Base-by-base conservation (phyloP, 2,888 invertebrate genomes). In the Hemicrepidius hirtus region DNA sequence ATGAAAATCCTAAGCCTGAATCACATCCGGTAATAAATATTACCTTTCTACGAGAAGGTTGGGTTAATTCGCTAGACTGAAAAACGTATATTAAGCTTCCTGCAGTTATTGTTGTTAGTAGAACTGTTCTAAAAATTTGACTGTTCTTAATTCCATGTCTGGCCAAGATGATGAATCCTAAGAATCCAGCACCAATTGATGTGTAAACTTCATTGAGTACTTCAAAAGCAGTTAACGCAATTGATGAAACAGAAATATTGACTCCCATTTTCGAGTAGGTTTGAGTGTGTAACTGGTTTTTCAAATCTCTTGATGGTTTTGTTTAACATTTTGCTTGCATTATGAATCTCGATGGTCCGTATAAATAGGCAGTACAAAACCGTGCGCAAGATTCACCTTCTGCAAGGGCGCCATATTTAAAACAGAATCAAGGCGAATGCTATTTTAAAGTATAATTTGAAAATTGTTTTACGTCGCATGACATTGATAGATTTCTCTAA, bases 1-100 rank as follows among this genome's bases (percentile, higher is more conserved):
- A 84, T 1, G 92, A 91, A 86, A 91, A 94, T 67, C 96, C 96
- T 13, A 96, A 88, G 1, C 96, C 96, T 69, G 95, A 93, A 86
- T 96, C 96, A 83, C 96, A 96, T 46, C 96, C 96, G 6, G 94
- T 95, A 77, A 96, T 92, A 16, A 95, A 88, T 41, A 93, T 87
- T 1, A 93, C 88, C 75, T 85, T 84, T 46, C 84, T 80, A 41
- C 77, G 77, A 16, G 78, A 77, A 0, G 84, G 78, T 63, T 69
- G 64, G 0, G 76, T 50, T 20, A 76, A 76, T 65, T 82, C 77
- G 20, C 78, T 75, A 21, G 76, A 68, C 16, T 78, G 75, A 28
- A 81, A 80, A 0, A 80, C 79, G 68, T 83, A 87, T 0, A 81
- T 35, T 28, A 86, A 78, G 77, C 83, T 81, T 13, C 76, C 80